Evolutionary conservation across 2,113 vertebrate genomes (phyloP), one percentile per base, ranked within the genome.

Genomic region (Naja naja): DNA sequence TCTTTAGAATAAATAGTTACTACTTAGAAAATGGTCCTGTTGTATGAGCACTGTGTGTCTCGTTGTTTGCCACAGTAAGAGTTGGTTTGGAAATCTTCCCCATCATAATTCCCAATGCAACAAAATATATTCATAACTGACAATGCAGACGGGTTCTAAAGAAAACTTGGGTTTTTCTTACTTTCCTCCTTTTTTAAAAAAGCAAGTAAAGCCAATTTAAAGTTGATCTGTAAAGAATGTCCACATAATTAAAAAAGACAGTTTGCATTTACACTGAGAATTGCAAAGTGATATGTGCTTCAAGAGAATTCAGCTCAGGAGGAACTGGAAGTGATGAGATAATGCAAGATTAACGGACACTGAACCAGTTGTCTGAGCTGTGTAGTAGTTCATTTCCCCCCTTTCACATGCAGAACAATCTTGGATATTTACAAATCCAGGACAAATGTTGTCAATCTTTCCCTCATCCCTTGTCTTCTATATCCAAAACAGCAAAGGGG

Each of bases 401-500:
- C 54, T 90, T 85, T 69, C 0, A 3, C 20, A 22, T 34, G 89
- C 56, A 92, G 64, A 88, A 53, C 91, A 39, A 89, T 89, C 94
- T 0, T 6, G 90, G 39, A 93, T 94, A 95, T 93, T 52, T 52
- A 52, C 1, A 52, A 52, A 10, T 52, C 49, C 49, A 52, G 49
- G 49, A 52, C 49, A 49, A 49, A 49, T 49, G 8, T 8, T 64
- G 34, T 56, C 18, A 88, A 11, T 39, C 22, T 56, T 89, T 18
- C 16, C 11, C 25, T 4, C 1, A 1, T 0, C 6, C 18, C 34
- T 81, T 81, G 69, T 39, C 69, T 81, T 81, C 69, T 18, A 81
- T 86, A 90, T 94, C 47, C 91, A 92, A 92, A 92, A 92, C 93
- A 94, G 87, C 58, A 64, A 90, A 25, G 18, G 22, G 16, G 5